Evolutionary conservation across 2,888 invertebrate species (phyloP).

Genomic region (Maniola hyperantus): DNA sequence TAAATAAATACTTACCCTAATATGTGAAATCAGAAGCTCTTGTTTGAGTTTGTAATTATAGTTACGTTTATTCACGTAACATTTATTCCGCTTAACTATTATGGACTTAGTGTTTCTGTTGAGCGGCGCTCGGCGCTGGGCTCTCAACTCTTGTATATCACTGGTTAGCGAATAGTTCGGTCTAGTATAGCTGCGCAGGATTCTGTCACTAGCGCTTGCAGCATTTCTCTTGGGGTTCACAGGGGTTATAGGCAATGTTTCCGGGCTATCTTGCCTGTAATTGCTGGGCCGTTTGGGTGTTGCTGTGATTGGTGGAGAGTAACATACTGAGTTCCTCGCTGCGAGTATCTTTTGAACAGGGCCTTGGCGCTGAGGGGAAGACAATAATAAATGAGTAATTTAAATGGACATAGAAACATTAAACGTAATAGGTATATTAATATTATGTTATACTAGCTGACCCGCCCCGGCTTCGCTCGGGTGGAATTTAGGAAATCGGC

Average conservation of each 20-base stretch:
- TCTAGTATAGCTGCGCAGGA: constrained; percentile 57
- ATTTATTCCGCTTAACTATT: constrained; percentile 41
- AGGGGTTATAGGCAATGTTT: constrained; percentile 40
- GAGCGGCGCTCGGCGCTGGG: constrained; percentile 16
- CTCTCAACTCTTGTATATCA: constrained; percentile 37
- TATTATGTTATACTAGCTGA: no score
- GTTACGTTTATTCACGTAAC: constrained; percentile 40
- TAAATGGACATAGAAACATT: no score
- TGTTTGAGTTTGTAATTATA: constrained; percentile 28
- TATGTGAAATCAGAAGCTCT: constrained; percentile 20
- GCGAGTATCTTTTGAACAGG: constrained; percentile 44
- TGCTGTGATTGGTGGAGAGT: constrained; percentile 55
- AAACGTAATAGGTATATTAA: no score
- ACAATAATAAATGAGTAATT: not conserved
- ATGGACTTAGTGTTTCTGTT: constrained; percentile 37
- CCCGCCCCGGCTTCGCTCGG: no score
- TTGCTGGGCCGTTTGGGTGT: constrained; percentile 52
- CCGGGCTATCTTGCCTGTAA: constrained; percentile 45
- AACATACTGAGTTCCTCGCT: constrained; percentile 47
- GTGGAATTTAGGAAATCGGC: no score
- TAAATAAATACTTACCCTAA: constrained; percentile 24
- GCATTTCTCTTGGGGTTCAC: constrained; percentile 39
- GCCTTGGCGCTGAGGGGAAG: not conserved
- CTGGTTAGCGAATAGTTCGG: constrained; percentile 44
- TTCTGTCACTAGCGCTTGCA: constrained; percentile 50